phyloP scores from a whole-genome alignment of 2,888 invertebrate genomes.

The Drosophila recens region DNA sequence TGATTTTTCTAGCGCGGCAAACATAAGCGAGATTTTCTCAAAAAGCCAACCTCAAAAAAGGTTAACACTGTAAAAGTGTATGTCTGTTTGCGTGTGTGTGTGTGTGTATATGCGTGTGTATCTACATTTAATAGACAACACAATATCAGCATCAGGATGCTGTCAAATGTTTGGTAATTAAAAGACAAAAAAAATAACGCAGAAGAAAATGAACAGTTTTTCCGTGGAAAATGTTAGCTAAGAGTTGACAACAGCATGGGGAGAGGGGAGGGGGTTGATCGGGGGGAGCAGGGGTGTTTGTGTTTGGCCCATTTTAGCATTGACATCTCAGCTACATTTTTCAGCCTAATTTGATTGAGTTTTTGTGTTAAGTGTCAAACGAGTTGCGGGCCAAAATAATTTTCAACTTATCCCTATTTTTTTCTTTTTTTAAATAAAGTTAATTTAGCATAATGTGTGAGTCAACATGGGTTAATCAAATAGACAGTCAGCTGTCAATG shows the following conservation, averaged over 20 bases:
- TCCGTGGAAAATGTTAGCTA: conserved; percentile 27
- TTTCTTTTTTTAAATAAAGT: conserved; percentile 3
- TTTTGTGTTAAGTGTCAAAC: conserved; percentile 70
- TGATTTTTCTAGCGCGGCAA: conserved; percentile 56
- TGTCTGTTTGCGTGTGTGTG: conserved; percentile 14
- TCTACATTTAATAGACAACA: conserved; percentile 49
- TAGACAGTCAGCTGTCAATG: conserved; percentile 53
- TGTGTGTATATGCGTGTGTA: conserved; percentile 40
- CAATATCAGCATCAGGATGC: conserved; percentile 73
- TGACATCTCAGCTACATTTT: conserved; percentile 24
- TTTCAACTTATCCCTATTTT: too few relatives aligned
- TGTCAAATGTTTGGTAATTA: conserved; percentile 79
- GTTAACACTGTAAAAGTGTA: conserved; percentile 35
- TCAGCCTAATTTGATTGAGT: conserved; percentile 76
- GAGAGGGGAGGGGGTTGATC: background rate
- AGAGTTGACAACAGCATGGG: conserved; percentile 2
- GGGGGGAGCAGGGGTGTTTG: background rate
- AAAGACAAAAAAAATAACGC: conserved; percentile 48
- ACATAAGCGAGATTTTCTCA: conserved; percentile 31
- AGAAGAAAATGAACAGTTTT: conserved; percentile 61
- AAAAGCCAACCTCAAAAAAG: conserved; percentile 48
- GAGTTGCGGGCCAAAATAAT: conserved; percentile 2
- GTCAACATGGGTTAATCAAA: conserved; percentile 53
- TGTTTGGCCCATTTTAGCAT: conserved; percentile 10
- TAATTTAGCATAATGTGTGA: conserved; percentile 36